These are phyloP conservation scores for Amphilophus citrinellus DNA, from an alignment of 2,113 vertebrate species.

Conservation along the genomic window DNA sequence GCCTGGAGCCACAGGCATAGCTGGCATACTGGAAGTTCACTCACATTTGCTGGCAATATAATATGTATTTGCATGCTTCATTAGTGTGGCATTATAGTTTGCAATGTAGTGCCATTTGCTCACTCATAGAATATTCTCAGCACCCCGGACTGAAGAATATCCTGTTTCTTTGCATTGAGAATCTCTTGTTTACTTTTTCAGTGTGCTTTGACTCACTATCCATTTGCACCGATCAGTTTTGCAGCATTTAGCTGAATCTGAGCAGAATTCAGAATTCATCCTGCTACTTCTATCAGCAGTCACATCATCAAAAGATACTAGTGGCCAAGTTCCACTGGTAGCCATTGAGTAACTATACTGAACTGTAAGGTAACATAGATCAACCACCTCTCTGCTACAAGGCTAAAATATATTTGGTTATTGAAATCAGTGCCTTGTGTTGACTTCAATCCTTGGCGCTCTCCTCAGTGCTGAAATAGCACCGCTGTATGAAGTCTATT, in stretches of 20 bases:
- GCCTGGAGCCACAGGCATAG: neutral
- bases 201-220: too few relatives aligned
- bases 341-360: neutral
- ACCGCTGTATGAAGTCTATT: neutral
- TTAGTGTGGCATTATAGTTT: neutral
- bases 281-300: neutral
- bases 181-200: too few relatives aligned
- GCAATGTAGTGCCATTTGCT: neutral
- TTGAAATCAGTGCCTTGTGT: neutral
- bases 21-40: neutral
- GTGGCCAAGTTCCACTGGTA: neutral
- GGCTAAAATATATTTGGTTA: neutral
- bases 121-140: neutral
- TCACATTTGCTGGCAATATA: neutral
- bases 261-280: neutral
- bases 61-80: neutral
- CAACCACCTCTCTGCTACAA: neutral
- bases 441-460: conserved; percentile 8
- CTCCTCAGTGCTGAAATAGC: conserved; percentile 11
- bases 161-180: too few relatives aligned
- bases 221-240: too few relatives aligned
- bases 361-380: neutral
- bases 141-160: neutral
- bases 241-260: too few relatives aligned
- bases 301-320: neutral